A percentile compares a stretch with the other conserved stretches of the same genome.
These are phyloP conservation scores for Seira ritae DNA, from an alignment of 2,888 invertebrate species.

Conservation along the genomic window DNA sequence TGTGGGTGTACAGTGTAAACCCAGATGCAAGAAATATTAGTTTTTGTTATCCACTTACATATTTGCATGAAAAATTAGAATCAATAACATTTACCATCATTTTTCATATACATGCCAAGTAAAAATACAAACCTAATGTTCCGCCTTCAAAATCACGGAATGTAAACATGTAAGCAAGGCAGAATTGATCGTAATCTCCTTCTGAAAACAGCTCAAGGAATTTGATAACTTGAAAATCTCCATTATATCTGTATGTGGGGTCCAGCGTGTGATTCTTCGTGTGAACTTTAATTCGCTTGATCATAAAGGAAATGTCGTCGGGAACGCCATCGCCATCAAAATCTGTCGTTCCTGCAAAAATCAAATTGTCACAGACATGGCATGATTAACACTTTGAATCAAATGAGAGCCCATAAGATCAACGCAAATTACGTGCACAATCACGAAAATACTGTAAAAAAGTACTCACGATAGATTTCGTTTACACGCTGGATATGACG, in stretches of 20 bases:
- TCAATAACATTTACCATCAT: no score
- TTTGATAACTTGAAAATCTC: constrained; percentile 98
- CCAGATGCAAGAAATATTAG: no score
- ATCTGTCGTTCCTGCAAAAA: constrained; percentile 83
- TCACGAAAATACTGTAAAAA: no score
- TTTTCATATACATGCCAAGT: no score
- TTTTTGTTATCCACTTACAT: no score
- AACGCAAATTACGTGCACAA: no score
- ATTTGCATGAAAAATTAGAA: no score
- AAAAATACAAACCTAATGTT: constrained; percentile 76
- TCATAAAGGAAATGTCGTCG: constrained; percentile 96
- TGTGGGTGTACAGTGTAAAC: no score
- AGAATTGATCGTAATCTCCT: constrained; percentile 98
- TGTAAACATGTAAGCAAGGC: constrained; percentile 98
- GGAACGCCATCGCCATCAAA: constrained; percentile 94
- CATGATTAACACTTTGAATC: no score
- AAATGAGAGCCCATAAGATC: no score
- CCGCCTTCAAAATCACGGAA: constrained; percentile 98
- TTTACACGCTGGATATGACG: constrained; percentile 96
- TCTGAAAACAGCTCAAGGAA: constrained; percentile 97
- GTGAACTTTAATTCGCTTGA: constrained; percentile 96
- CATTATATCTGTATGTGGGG: constrained; percentile 89
- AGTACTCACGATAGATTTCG: constrained; percentile 76
- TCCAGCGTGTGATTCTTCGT: constrained; percentile 86
- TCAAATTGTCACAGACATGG: no score